Evolutionary conservation across 2,888 invertebrate genomes (phyloP).

Genomic region (Acrobasis suavella): DNA sequence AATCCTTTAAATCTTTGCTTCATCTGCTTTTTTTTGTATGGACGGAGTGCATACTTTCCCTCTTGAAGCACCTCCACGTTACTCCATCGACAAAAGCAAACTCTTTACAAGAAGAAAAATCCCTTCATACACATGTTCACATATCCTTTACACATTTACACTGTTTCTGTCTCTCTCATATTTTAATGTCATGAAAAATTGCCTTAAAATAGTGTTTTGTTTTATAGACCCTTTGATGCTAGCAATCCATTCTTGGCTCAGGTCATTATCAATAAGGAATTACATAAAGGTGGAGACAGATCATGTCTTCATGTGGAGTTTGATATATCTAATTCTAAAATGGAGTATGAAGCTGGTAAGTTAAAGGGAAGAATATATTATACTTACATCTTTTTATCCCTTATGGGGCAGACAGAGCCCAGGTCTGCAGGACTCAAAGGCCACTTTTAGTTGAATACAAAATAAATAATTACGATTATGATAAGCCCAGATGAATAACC

Average conservation of each 20-base stretch:
- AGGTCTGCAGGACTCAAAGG: too few species aligned
- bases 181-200: background rate
- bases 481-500: background rate
- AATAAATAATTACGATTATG: too few species aligned
- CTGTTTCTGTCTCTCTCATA: background rate
- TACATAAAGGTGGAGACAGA: slow-evolving; percentile 92
- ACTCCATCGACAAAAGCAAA: too few species aligned
- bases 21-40: too few species aligned
- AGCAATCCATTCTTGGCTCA: slow-evolving; percentile 98
- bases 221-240: slow-evolving; percentile 93
- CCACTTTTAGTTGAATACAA: too few species aligned
- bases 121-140: too few species aligned
- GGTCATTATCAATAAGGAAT: slow-evolving; percentile 92
- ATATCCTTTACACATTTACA: slow-evolving; percentile 15
- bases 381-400: too few species aligned
- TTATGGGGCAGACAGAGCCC: too few species aligned
- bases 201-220: background rate
- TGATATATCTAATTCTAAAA: slow-evolving; percentile 95
- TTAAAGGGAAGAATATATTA: background rate
- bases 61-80: too few species aligned
- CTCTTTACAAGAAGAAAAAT: too few species aligned
- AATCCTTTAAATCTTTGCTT: too few species aligned
- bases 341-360: slow-evolving; percentile 92
- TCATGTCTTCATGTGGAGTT: slow-evolving; percentile 99
- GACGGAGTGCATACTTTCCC: too few species aligned